Base-by-base conservation (phyloP, 2,888 invertebrate genomes). In the Rotaria sp. region DNA sequence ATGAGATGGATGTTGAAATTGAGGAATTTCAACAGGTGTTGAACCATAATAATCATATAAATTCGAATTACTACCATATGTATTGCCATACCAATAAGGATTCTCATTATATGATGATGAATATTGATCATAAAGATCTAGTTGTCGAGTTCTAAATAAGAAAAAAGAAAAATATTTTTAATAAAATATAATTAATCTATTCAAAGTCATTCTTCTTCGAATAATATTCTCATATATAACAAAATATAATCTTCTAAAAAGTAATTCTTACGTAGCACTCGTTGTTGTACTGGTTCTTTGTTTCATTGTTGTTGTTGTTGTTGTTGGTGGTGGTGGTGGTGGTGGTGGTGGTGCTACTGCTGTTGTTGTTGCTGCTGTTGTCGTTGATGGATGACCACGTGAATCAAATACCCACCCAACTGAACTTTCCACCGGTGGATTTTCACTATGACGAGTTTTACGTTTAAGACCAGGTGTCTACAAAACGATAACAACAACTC, bases 361-460 rank as follows among this genome's bases (percentile, higher is more conserved):
- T 11, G 59, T 15, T 35, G 67, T 18, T 11, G 35, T 21, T 67
- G 67, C 15, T 35, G 67, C 7, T 4, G 67, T 38, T 5, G 59
- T 52, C 10, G 52, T 41, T 30, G 84, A 35, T n/a, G 75, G n/a
- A 41, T 45, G 55, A 24, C 84, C 55, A 38, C 84, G 74, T 5
- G 84, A 80, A 24, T 91, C 98, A 94, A 98, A 95, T 88, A 99
- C 94, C 98, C 98, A 99, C 35, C 98, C 98, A 67, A 98, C 95
- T 90, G 97, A 96, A 89, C 95, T 94, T 91, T 97, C 97, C 87
- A 92, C 89, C 0, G 96, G 96, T 84, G 97, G 97, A 93, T 97
- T 96, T 88, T 93, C 90, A 87, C 91, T 95, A 92, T 96, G 95
- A 35, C 90, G 88, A 2, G 91, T 91, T 88, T 91, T 91, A 87